Percentiles rank a stretch among this genome's conserved stretches.
These are phyloP conservation scores for Peromyscus leucopus DNA, from an alignment of 2,113 vertebrate genomes.

Conservation along the genomic window DNA sequence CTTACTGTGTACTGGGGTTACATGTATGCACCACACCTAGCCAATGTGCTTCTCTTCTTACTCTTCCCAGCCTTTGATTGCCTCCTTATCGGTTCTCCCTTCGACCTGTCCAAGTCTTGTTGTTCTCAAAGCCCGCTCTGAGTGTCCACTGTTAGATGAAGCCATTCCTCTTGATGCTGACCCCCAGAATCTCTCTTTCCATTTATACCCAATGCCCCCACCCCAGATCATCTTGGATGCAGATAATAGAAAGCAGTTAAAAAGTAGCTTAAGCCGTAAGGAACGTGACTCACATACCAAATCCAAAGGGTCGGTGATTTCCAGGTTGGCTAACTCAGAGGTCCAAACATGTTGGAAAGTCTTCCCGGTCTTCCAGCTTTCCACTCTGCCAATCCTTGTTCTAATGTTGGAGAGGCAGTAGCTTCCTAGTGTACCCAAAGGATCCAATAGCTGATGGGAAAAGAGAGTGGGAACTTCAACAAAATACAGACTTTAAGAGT, in stretches of 20 bases:
- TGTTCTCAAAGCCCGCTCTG: neutral
- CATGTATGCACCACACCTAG: neutral
- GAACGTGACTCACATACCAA: neutral
- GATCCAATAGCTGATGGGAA: neutral
- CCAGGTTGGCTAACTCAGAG: neutral
- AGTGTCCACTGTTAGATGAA: neutral
- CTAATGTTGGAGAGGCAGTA: neutral
- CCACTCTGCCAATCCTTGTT: neutral
- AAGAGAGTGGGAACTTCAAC: neutral
- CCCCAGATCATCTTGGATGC: neutral
- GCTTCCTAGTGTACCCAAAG: neutral
- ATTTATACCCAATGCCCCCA: neutral
- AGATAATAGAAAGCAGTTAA: constrained; percentile 13
- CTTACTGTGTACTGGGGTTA: neutral
- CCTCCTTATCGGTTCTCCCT: no score
- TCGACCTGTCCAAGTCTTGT: neutral
- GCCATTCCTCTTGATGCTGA: neutral
- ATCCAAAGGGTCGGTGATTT: neutral
- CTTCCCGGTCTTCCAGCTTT: neutral
- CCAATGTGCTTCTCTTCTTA: neutral
- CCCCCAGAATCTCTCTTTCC: neutral
- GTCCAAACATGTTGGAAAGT: neutral
- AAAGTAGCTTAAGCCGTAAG: constrained; percentile 44
- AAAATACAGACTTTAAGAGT: neutral
- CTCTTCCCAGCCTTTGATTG: neutral